Base-by-base conservation (phyloP, 2,113 vertebrate species). In the Todiramphus chloris region DNA sequence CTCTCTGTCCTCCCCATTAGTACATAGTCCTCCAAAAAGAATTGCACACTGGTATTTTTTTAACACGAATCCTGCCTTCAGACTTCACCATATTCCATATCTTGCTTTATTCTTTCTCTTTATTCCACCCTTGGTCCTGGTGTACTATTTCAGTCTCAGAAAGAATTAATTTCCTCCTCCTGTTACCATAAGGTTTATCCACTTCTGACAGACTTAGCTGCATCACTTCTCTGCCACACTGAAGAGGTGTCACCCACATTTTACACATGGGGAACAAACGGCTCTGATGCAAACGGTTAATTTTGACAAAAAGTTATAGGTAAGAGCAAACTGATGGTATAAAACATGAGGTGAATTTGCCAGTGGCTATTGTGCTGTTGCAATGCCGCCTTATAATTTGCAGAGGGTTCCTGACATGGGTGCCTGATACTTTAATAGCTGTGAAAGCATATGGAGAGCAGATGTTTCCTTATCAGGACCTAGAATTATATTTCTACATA, bases 21-120 rank as follows among this genome's bases (percentile, higher is more conserved):
- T 3, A 33, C 18, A 8, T 0, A 13, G 11, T 16, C 16, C 50
- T 69, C 21, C 30, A 28, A n/a, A 68, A 13, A 37, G 7, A 84
- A 51, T 2, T 6, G 11, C 1, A 0, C 5, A 2, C 9, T 33
- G 11, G 4, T 18, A 12, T 16, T 17, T 9, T 63, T 62, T 55
- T 18, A 50, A 60, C 55, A 48, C 24, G 4, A 60, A 10, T 11
- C 12, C 10, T 37, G 31, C 43, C 16, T 59, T 66, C 15, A 2
- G 20, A 1, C 5, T 24, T 67, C 5, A 7, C 39, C 24, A 20
- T 15, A 11, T 0, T 2, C 12, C 41, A 46, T 13, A 1, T 24
- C 30, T 67, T 11, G 1, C 24, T 28, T n/a, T 4, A 6, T 17
- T 55, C 15, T 59, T 28, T 21, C 17, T 48, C 16, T 9, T 59